Percentiles rank a stretch among this genome's conserved stretches.
These are phyloP conservation scores for Oxygymnocypris stewartii DNA, from an alignment of 2,113 vertebrate species.

Conservation along the genomic window DNA sequence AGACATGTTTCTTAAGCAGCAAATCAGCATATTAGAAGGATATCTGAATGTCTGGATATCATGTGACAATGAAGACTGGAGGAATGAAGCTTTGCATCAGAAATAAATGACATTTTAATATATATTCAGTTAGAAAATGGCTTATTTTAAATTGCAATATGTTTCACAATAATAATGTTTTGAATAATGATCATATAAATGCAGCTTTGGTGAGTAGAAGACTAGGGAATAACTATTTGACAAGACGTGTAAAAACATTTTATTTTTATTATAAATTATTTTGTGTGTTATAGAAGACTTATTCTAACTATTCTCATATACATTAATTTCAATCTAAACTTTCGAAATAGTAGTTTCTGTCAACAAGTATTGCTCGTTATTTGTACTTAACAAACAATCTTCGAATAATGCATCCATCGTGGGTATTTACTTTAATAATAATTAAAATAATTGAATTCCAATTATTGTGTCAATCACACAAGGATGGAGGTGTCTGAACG, in stretches of 20 bases:
- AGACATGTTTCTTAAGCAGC: too few species aligned
- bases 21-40: too few species aligned
- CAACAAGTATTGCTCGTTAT: neutral
- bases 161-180: too few species aligned
- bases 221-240: too few species aligned
- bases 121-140: too few species aligned
- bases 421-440: neutral
- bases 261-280: neutral
- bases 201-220: too few species aligned
- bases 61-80: neutral
- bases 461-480: neutral
- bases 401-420: neutral
- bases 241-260: too few species aligned
- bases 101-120: too few species aligned
- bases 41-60: neutral
- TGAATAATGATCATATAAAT: too few species aligned
- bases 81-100: neutral
- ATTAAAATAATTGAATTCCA: too few species aligned
- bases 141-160: too few species aligned
- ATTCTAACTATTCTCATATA: neutral
- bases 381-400: neutral
- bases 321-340: neutral
- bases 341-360: neutral
- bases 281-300: neutral
- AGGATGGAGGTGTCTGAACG: neutral